A percentile compares a stretch with the other conserved stretches of the same genome.
phyloP scores from a whole-genome alignment of 2,113 vertebrate species.

The Oceanites oceanicus region DNA sequence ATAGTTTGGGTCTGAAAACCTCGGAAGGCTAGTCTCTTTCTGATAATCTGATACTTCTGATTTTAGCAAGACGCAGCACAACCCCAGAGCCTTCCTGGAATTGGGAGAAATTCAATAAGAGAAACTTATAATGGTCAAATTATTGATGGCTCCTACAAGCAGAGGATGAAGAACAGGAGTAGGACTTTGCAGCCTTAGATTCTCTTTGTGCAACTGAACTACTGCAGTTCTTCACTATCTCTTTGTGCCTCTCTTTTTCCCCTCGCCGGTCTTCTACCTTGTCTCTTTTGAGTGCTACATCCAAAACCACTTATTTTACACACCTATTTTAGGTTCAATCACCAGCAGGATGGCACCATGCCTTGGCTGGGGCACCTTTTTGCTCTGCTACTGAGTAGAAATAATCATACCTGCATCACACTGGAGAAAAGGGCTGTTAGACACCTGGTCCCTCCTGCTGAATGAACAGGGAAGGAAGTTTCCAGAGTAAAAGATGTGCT shows the following conservation, averaged over 20 bases:
- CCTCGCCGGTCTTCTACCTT: not conserved
- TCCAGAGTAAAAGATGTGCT: not conserved
- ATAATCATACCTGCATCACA: not conserved
- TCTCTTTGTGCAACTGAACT: not conserved
- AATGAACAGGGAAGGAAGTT: not conserved
- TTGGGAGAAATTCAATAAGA: not conserved
- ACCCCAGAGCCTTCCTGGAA: not conserved
- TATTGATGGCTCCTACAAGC: not conserved
- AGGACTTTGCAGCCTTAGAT: not conserved
- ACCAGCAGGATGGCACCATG: not conserved
- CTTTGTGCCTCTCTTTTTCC: not conserved
- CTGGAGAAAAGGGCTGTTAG: not conserved
- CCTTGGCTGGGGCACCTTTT: not conserved
- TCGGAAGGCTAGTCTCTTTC: not conserved
- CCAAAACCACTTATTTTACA: not conserved
- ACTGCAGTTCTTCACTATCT: not conserved
- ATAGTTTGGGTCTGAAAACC: conserved; percentile 10
- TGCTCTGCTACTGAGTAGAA: not conserved
- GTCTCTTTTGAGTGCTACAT: not conserved
- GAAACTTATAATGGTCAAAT: not conserved
- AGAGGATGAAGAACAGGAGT: not conserved
- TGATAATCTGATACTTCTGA: not conserved
- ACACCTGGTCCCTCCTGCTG: not conserved
- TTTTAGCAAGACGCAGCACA: not conserved
- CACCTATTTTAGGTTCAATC: not conserved